Base-by-base conservation (phyloP, 2,888 invertebrate genomes). In the Microchrysa polita region DNA sequence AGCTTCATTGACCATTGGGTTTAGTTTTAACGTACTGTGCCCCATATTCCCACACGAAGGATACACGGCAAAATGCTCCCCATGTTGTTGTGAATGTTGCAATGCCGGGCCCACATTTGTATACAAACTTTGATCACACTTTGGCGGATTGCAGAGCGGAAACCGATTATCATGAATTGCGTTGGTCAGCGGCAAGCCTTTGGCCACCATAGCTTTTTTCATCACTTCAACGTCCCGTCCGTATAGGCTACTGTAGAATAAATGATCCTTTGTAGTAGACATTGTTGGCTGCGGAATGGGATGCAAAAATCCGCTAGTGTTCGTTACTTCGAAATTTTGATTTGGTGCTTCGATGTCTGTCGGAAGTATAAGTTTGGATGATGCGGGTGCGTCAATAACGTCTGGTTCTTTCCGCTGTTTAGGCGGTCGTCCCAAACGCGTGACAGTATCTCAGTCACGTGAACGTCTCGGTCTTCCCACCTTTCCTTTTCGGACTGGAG, bases 401-500 rank as follows among this genome's bases (percentile, higher is more conserved):
- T 65, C 57, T 23, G 73, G 65, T 55, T 78, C 79, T 75, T 79
- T 80, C 78, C 79, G 79, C 16, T 78, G 74, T 75, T 80, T 80
- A 72, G 80, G 79, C 71, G 80, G 79, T 65, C 80, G 77, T 65
- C 79, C 79, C 78, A 79, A 78, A 74, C 79, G 79, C 48, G 78
- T 78, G 73, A 75, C 78, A 78, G 77, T 78, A 59, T 79, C 78
- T 93, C 93, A 94, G 91, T 94, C 94, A 82, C 93, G 89, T 87
- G 92, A 92, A 83, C 94, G 89, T 82, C 93, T 89, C 83, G 94
- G 94, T 82, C 94, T 88, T 74, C 94, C 94, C 7, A 80, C 80
- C 85, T 94, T 94, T 86, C 93, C 93, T 87, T 94, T 94, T 85
- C 93, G 90, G 80, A 93, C 91, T 9, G 90, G 89, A 81, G 90